phyloP scores from a whole-genome alignment of 2,113 vertebrate genomes.

The Empidonax traillii region DNA sequence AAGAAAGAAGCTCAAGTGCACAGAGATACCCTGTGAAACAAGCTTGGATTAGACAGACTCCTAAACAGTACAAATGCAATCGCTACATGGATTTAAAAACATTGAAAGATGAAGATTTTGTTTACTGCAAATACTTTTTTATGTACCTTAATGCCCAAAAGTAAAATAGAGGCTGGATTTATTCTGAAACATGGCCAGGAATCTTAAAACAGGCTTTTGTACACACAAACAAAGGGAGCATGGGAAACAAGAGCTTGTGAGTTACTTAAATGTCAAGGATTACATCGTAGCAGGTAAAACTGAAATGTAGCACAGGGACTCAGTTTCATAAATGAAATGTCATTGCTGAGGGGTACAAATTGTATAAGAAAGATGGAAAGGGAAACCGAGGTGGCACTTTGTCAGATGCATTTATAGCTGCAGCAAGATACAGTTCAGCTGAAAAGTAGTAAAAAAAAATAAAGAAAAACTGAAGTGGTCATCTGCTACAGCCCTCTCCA shows the following conservation, averaged over 20 bases:
- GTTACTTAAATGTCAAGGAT: slow-evolving; percentile 61
- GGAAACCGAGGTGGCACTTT: slow-evolving; percentile 3
- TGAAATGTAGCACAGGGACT: slow-evolving; percentile 19
- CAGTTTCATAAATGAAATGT: slow-evolving; percentile 57
- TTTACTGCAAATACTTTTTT: not conserved
- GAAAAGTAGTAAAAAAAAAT: not conserved
- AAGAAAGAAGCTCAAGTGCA: not conserved
- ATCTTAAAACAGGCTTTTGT: slow-evolving; percentile 31
- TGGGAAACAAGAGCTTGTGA: not conserved
- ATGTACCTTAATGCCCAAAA: not conserved
- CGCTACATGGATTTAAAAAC: not conserved
- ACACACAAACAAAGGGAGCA: not conserved
- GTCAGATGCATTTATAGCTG: slow-evolving; percentile 34
- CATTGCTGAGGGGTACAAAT: slow-evolving; percentile 52
- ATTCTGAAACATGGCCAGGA: slow-evolving; percentile 16
- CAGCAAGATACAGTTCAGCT: not conserved
- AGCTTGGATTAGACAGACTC: not conserved
- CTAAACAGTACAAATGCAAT: not conserved
- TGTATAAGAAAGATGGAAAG: slow-evolving; percentile 16
- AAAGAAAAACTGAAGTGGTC: not conserved
- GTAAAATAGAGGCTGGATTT: slow-evolving; percentile 22
- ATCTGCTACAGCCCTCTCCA: not conserved
- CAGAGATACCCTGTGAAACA: not conserved
- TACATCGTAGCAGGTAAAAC: slow-evolving; percentile 29
- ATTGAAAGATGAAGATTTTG: not conserved